Conservation (phyloP, 2,113 vertebrate genomes). For the Xerus inauris region DNA sequence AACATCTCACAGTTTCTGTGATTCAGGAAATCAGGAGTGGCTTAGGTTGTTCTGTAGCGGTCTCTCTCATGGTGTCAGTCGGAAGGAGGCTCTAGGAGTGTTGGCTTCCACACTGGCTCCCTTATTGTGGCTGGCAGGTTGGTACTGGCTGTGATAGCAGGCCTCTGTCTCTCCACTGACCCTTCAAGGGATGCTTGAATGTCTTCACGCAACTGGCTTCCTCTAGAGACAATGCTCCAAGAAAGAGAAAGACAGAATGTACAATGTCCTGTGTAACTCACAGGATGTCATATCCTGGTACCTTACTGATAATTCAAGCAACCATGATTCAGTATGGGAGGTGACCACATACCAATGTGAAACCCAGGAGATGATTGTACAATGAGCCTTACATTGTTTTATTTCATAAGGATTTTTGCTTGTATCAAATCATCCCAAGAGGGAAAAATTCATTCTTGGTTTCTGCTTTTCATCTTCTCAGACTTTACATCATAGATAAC, state of each 20-base stretch:
- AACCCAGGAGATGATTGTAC: neutral
- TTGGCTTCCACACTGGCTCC: neutral
- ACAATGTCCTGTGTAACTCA: neutral
- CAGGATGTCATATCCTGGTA: neutral
- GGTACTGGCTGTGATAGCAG: neutral
- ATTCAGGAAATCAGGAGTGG: neutral
- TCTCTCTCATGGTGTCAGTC: neutral
- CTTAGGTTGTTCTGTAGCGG: neutral
- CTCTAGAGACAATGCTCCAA: neutral
- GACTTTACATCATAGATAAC: neutral
- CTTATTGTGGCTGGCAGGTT: neutral
- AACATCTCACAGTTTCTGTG: neutral
- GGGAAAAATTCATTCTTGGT: neutral
- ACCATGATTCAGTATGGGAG: neutral
- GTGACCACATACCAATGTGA: neutral
- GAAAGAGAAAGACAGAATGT: neutral
- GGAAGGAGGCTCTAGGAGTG: neutral
- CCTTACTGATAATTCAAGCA: neutral
- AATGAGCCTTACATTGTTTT: no score
- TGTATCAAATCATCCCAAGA: neutral
- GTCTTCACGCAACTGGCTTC: neutral
- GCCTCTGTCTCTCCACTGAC: fast-evolving
- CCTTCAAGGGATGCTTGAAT: neutral
- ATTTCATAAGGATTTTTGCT: neutral
- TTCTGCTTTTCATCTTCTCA: conserved; percentile 29